Evolutionary conservation across 2,113 vertebrate species (phyloP), one percentile per base, ranked within the genome.

Genomic region (Cryptotis parvus): DNA sequence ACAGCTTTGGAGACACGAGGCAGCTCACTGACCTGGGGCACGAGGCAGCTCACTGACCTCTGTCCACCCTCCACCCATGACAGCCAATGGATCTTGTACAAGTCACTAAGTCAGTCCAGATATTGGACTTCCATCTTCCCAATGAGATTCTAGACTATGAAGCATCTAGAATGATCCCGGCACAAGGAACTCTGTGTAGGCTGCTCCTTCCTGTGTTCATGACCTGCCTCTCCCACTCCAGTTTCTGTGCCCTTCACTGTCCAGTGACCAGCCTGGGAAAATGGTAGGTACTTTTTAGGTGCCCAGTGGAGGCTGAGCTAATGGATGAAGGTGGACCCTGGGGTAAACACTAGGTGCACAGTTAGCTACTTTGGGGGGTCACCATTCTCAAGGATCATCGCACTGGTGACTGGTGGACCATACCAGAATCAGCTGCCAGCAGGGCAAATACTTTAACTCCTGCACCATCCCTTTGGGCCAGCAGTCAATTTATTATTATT

Each of bases 281-380:
- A 35, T 0, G 3, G 24, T 45, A 49, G 65, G 20, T 4, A 65
- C 52, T 70, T 90, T 70, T 27, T 82, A 90, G 70, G 26, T 39
- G 49, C 61, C 92, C 78, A 80, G 31, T 93, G 79, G 68, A 80
- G 63, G 29, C 61, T 89, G 92, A 81, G 29, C 73, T 84, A 78
- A 55, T 66, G 39, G 76, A 87, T 55, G 73, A 63, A 87, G 61
- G 9, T 52, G 45, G 37, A 20, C 10, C 43, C 61, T 85, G 0
- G 79, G 29, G 81, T 31, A 88, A 90, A 82, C 70, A 70, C 90
- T 79, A 74, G 69, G 45, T 27, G 63, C 27, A 72, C 63, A 94
- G 43, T 77, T 87, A 87, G 49, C 9, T 6, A 11, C 69, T 15
- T 29, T 15, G 16, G 3, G 55, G 55, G 55, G 55, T 2, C 3